Evolutionary conservation across 2,797 vertebrate genomes (phyloP).

Genomic region (Takifugu ocellatus): DNA sequence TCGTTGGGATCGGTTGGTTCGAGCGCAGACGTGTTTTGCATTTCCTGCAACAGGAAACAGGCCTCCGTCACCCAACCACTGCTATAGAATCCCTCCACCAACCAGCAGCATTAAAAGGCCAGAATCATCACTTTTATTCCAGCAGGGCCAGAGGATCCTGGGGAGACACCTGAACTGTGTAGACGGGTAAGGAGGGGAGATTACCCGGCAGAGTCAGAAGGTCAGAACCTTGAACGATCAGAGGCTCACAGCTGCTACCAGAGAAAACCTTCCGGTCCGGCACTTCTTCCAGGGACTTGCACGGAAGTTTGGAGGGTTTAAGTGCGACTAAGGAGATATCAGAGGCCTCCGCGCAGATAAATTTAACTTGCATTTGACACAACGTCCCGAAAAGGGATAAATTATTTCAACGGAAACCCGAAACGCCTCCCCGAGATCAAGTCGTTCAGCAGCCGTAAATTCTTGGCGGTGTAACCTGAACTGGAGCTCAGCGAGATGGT

Average conservation of each 20-base stretch:
- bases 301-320: conserved; percentile 32
- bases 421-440: conserved; percentile 45
- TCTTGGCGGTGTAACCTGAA: conserved; percentile 43
- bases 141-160: not conserved
- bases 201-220: conserved; percentile 25
- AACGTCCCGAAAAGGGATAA: conserved; percentile 60
- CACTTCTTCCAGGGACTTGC: conserved; percentile 38
- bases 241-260: conserved; percentile 48
- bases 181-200: conserved; percentile 14
- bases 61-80: no score
- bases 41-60: no score
- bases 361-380: conserved; percentile 50
- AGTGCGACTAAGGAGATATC: conserved; percentile 46
- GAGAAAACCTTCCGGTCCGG: conserved; percentile 38
- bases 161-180: conserved; percentile 28
- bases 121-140: not conserved
- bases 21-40: no score
- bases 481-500: conserved; percentile 44
- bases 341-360: conserved; percentile 50
- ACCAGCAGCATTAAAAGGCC: not conserved
- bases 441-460: conserved; percentile 60
- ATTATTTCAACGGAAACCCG: conserved; percentile 64
- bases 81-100: not conserved
- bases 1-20: no score
- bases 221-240: conserved; percentile 41